A percentile compares a stretch with the other conserved stretches of the same genome.
Conservation (phyloP, 2,888 invertebrate species). For the Tillus elongatus region DNA sequence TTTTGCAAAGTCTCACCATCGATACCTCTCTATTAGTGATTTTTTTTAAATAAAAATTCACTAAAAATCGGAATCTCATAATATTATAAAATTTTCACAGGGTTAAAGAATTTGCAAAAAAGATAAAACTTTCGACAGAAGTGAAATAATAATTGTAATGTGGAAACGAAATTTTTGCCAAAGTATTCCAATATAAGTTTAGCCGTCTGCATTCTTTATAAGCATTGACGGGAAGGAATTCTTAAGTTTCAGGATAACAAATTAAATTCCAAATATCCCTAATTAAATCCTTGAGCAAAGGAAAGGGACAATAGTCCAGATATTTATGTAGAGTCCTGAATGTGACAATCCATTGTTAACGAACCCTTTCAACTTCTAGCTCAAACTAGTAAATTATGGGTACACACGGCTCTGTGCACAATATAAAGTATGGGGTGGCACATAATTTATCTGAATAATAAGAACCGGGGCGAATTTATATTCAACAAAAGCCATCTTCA, state of each 20-base stretch:
- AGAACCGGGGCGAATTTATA: constrained; percentile 9
- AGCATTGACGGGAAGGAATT: background rate
- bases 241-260: background rate
- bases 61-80: too few species aligned
- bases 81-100: too few species aligned
- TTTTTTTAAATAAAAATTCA: background rate
- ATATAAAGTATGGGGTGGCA: constrained; percentile 3
- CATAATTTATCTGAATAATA: constrained; percentile 14
- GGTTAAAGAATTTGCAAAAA: too few species aligned
- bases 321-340: constrained; percentile 33
- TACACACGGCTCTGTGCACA: constrained; percentile 21
- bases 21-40: background rate
- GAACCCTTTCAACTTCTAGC: constrained; percentile 16
- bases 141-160: too few species aligned
- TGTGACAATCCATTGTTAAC: constrained; percentile 35
- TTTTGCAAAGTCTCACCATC: background rate
- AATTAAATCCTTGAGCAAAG: constrained; percentile 1
- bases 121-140: too few species aligned
- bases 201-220: too few species aligned
- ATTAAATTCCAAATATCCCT: constrained; percentile 1
- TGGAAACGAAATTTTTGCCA: too few species aligned
- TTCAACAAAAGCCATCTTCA: constrained; percentile 3
- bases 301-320: constrained; percentile 15
- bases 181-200: too few species aligned
- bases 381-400: constrained; percentile 30